These are phyloP conservation scores for Raja brachyura DNA, from an alignment of 2,113 vertebrate species.

Conservation along the genomic window DNA sequence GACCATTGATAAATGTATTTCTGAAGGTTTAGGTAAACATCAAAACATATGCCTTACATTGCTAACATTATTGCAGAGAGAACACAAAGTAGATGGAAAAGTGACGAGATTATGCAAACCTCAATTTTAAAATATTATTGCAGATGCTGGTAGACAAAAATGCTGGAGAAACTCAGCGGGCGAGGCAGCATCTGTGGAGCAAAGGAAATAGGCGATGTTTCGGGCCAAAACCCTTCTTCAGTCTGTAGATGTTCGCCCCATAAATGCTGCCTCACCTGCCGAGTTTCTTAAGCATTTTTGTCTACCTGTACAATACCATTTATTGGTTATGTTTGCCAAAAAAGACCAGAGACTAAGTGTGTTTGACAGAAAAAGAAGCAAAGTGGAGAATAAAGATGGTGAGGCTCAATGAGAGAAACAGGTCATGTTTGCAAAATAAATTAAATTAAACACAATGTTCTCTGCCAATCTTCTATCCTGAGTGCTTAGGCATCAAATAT, in stretches of 20 bases:
- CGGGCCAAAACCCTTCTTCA: too few species aligned
- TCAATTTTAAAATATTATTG: neutral
- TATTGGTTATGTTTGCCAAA: neutral
- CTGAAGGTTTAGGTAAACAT: neutral
- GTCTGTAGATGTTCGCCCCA: too few species aligned
- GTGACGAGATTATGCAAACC: neutral
- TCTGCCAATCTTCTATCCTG: neutral
- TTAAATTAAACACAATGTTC: neutral
- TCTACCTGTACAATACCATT: too few species aligned
- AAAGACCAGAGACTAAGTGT: neutral
- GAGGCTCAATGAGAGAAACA: neutral
- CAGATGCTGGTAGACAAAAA: too few species aligned
- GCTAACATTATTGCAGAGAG: neutral
- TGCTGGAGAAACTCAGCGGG: too few species aligned
- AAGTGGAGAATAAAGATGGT: too few species aligned
- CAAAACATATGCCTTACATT: neutral
- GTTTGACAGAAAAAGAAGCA: neutral
- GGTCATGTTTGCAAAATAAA: neutral
- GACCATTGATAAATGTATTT: neutral
- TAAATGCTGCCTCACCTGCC: too few species aligned
- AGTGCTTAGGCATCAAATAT: neutral
- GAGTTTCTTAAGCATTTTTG: too few species aligned
- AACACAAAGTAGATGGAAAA: neutral
- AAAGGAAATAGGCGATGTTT: too few species aligned
- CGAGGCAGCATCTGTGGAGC: too few species aligned